Evolutionary conservation across 2,888 invertebrate genomes (phyloP).

Genomic region (Helleia helle): DNA sequence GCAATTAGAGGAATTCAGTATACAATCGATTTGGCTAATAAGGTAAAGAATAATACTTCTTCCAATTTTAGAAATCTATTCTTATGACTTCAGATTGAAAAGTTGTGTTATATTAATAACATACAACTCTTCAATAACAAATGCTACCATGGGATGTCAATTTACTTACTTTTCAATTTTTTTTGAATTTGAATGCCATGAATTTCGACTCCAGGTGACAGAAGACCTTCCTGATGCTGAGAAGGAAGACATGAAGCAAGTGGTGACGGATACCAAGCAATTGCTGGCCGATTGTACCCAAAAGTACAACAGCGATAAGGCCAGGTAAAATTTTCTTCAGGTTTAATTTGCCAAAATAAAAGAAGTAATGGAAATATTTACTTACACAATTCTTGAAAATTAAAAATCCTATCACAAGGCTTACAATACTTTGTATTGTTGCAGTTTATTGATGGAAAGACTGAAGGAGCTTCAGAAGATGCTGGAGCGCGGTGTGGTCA

Average conservation of each 20-base stretch:
- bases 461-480: conserved; percentile 90
- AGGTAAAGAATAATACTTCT: too few species aligned
- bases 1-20: conserved; percentile 42
- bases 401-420: too few species aligned
- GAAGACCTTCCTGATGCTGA: conserved; percentile 41
- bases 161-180: not conserved
- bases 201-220: conserved; percentile 37
- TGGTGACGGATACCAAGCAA: conserved; percentile 38
- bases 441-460: conserved; percentile 75
- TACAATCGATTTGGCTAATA: conserved; percentile 40
- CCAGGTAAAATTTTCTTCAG: too few species aligned
- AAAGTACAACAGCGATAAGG: conserved; percentile 43
- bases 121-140: too few species aligned
- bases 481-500: conserved; percentile 93
- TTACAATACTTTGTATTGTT: too few species aligned
- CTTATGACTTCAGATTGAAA: too few species aligned
- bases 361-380: too few species aligned
- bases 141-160: too few species aligned
- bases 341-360: too few species aligned
- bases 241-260: conserved; percentile 41
- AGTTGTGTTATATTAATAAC: too few species aligned
- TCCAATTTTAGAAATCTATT: too few species aligned
- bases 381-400: too few species aligned
- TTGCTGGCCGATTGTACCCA: conserved; percentile 35
- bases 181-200: not conserved